Percentiles rank a stretch among this genome's conserved stretches.
Evolutionary conservation across 2,888 invertebrate species (phyloP).

Genomic region (Himalopsyche tibetana): DNA sequence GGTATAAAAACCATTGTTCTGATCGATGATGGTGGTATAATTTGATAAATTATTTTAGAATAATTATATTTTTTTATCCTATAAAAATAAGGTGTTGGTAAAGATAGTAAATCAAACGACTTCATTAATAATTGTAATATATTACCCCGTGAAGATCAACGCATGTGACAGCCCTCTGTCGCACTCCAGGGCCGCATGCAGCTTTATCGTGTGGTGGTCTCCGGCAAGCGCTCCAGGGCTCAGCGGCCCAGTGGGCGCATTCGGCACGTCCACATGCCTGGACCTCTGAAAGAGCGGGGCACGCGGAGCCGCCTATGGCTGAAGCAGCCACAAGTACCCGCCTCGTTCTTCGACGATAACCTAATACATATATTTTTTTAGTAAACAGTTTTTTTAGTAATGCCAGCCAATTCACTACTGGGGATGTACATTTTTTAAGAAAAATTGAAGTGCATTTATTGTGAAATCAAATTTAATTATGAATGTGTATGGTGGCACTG

Average conservation of each 20-base stretch:
- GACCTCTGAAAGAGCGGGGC: constrained; percentile 77
- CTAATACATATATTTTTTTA: constrained; percentile 66
- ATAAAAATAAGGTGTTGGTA: not conserved
- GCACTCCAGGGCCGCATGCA: constrained; percentile 79
- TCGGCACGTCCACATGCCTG: constrained; percentile 76
- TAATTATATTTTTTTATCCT: no score
- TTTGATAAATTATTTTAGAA: no score
- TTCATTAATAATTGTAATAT: not conserved
- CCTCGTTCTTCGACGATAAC: constrained; percentile 74
- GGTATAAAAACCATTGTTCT: no score
- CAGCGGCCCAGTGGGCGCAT: constrained; percentile 76
- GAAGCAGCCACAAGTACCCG: constrained; percentile 75
- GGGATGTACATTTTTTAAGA: no score
- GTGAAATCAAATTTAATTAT: no score
- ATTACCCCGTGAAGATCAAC: constrained; percentile 76
- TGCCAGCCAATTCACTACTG: no score
- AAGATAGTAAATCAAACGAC: not conserved
- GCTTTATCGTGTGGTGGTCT: constrained; percentile 67
- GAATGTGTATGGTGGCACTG: no score
- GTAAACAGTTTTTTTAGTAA: no score
- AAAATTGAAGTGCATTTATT: no score
- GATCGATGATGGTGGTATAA: no score
- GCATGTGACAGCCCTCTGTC: constrained; percentile 78
- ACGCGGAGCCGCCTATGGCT: constrained; percentile 75
- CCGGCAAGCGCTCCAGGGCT: constrained; percentile 77